A percentile compares a stretch with the other conserved stretches of the same genome.
These are phyloP conservation scores for Megalonaias nervosa DNA, from an alignment of 1,140 invertebrate genomes.

Conservation along the genomic window DNA sequence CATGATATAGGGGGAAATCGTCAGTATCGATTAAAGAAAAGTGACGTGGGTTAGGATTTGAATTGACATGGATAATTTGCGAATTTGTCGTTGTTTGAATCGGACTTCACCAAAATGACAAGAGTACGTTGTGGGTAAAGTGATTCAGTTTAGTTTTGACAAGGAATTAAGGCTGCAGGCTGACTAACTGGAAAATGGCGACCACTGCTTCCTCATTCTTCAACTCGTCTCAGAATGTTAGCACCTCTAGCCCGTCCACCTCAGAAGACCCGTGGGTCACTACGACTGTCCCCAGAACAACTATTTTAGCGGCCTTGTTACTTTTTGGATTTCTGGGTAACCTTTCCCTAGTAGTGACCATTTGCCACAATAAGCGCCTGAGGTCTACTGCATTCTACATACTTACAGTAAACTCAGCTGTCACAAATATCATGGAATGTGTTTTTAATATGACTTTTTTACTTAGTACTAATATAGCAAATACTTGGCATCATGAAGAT, in stretches of 20 bases:
- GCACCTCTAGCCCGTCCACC: neutral
- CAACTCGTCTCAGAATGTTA: neutral
- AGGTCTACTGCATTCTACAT: slow-evolving; percentile 49
- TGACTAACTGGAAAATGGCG: neutral
- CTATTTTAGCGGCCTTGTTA: slow-evolving; percentile 59
- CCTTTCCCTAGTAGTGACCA: slow-evolving; percentile 50
- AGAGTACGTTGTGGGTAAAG: too few relatives aligned
- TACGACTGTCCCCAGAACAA: slow-evolving; percentile 39
- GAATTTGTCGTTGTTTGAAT: too few relatives aligned
- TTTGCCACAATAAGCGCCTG: slow-evolving; percentile 47
- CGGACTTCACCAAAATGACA: too few relatives aligned
- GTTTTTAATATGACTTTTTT: slow-evolving; percentile 70
- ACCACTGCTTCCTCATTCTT: neutral
- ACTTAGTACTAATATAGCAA: slow-evolving; percentile 66
- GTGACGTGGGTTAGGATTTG: too few relatives aligned
- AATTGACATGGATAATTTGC: too few relatives aligned
- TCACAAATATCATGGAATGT: slow-evolving; percentile 57
- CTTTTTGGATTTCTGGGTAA: slow-evolving; percentile 56
- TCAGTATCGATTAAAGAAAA: too few relatives aligned
- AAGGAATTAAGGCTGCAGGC: too few relatives aligned
- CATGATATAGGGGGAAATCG: too few relatives aligned
- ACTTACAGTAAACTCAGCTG: slow-evolving; percentile 56
- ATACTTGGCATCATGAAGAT: slow-evolving; percentile 46
- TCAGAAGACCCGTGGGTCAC: slow-evolving; percentile 7
- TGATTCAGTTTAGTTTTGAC: too few relatives aligned